Percentiles rank a stretch among this genome's conserved stretches.
Conservation (phyloP, 2,797 vertebrate species). For the Epinephelus awoara region DNA sequence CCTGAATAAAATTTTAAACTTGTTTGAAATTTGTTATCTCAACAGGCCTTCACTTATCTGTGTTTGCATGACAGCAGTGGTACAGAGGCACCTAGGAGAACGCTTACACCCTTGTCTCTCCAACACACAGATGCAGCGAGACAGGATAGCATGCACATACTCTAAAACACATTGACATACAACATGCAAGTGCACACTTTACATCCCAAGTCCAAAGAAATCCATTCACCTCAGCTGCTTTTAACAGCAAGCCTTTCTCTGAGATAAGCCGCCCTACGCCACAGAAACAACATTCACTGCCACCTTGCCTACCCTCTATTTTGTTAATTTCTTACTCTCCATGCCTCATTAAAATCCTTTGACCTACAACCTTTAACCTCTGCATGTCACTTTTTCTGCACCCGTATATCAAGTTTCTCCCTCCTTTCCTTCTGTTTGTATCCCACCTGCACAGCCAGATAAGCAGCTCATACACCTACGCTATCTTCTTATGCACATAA, state of each 20-base stretch:
- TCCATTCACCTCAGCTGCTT: neutral
- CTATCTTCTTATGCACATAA: constrained; percentile 5
- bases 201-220: neutral
- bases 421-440: constrained; percentile 4
- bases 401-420: constrained; percentile 9
- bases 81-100: neutral
- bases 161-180: too few species aligned
- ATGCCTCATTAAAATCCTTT: neutral
- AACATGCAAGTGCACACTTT: too few species aligned
- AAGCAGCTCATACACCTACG: constrained; percentile 27
- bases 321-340: neutral
- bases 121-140: neutral
- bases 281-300: neutral
- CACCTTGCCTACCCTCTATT: neutral
- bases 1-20: neutral
- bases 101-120: neutral
- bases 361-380: constrained; percentile 18
- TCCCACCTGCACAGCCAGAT: constrained; percentile 42
- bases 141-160: neutral
- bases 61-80: neutral
- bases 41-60: constrained; percentile 19
- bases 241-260: neutral
- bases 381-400: neutral
- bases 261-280: neutral
- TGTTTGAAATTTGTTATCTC: neutral